Percentiles rank a stretch among this genome's conserved stretches.
Evolutionary conservation across 2,888 invertebrate species (phyloP).

Genomic region (Zaprionus bogoriensis): DNA sequence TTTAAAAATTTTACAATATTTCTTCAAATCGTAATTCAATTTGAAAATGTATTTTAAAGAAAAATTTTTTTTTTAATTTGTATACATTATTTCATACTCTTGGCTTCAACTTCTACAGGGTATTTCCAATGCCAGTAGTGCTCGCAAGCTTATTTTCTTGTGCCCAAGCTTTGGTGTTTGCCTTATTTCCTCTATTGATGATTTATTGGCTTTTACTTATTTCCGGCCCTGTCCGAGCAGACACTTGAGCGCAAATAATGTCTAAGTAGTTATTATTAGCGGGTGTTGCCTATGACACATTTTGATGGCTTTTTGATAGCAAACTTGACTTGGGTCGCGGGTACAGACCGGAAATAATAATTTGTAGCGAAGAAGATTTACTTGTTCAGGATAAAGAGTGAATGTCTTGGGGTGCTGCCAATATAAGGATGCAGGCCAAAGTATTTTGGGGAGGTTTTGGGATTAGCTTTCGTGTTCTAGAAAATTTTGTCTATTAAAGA

Average conservation of each 20-base stretch:
- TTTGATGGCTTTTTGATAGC: constrained; percentile 31
- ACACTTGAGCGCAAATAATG: constrained; percentile 38
- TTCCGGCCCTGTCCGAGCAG: constrained; percentile 64
- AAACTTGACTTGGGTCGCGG: constrained; percentile 11
- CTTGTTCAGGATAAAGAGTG: neutral
- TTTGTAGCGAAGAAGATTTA: too few relatives aligned
- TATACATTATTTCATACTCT: too few relatives aligned
- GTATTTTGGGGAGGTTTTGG: too few relatives aligned
- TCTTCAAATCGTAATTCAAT: too few relatives aligned
- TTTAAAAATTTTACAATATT: too few relatives aligned
- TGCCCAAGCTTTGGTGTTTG: constrained; percentile 29
- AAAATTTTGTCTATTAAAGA: too few relatives aligned
- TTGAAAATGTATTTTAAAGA: too few relatives aligned
- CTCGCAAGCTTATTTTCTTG: neutral
- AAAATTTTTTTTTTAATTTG: too few relatives aligned
- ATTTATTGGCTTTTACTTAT: constrained; percentile 80
- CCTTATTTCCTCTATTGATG: constrained; percentile 59
- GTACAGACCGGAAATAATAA: constrained; percentile 14
- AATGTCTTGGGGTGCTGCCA: too few relatives aligned
- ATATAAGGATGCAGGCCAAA: too few relatives aligned
- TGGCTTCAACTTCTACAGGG: too few relatives aligned
- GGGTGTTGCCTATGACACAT: constrained; percentile 37
- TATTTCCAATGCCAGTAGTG: neutral
- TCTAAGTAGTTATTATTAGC: constrained; percentile 59
- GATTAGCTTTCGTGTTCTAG: too few relatives aligned